Conservation (phyloP, 1,140 invertebrate species). For the Drosophila hydei region DNA sequence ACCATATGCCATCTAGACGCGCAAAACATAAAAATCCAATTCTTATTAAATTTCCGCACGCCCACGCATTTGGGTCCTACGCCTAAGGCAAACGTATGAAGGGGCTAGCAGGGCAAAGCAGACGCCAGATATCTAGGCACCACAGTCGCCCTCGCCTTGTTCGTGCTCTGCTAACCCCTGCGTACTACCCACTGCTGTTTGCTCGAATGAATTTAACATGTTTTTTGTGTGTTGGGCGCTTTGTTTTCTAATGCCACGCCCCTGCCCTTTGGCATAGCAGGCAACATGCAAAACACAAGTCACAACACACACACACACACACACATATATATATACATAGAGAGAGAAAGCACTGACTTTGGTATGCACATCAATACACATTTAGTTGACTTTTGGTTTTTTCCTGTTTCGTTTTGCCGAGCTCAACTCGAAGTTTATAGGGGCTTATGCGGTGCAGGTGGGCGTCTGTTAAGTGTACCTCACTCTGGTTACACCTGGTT, state of each 20-base stretch:
- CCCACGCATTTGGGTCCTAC: slow-evolving; percentile 54
- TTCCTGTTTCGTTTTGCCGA: slow-evolving; percentile 19
- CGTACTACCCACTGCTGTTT: slow-evolving; percentile 30
- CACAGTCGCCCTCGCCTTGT: no score
- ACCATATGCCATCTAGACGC: slow-evolving; percentile 60
- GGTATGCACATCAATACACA: slow-evolving; percentile 42
- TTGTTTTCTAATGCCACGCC: slow-evolving; percentile 43
- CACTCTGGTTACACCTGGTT: slow-evolving; percentile 61
- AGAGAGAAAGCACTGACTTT: slow-evolving; percentile 21
- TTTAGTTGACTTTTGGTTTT: slow-evolving; percentile 53
- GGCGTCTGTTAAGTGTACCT: slow-evolving; percentile 4
- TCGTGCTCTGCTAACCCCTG: background rate
- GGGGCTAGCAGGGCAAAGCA: background rate
- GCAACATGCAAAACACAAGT: slow-evolving; percentile 56
- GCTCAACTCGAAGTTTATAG: slow-evolving; percentile 17
- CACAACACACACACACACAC: slow-evolving; percentile 19
- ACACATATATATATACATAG: slow-evolving; percentile 11
- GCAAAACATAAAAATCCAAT: slow-evolving; percentile 78
- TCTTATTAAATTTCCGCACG: slow-evolving; percentile 82
- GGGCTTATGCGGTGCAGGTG: background rate
- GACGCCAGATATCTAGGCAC: background rate
- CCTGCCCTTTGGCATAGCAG: slow-evolving; percentile 23
- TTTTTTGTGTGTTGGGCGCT: slow-evolving; percentile 41
- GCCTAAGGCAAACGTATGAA: slow-evolving; percentile 22
- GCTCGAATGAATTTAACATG: slow-evolving; percentile 73